Percentiles rank a stretch among this genome's conserved stretches.
Conservation (phyloP, 2,113 vertebrate species). For the Pelvicachromis taeniatus region DNA sequence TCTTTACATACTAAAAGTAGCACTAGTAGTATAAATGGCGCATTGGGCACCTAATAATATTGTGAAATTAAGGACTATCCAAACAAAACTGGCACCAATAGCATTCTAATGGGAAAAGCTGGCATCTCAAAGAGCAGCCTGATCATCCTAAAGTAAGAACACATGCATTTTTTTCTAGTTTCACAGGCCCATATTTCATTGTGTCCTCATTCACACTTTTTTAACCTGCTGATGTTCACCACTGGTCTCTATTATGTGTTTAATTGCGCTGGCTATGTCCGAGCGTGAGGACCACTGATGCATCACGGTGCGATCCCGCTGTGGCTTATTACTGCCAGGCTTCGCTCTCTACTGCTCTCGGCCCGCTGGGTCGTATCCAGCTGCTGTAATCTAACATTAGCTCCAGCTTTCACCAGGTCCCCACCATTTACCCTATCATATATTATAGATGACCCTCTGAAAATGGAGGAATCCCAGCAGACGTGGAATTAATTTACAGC, state of each 20-base stretch:
- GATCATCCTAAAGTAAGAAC: background rate
- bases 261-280: slow-evolving; percentile 53
- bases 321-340: slow-evolving; percentile 65
- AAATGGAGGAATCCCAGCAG: slow-evolving; percentile 58
- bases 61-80: background rate
- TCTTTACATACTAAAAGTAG: background rate
- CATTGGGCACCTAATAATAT: background rate
- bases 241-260: slow-evolving; percentile 29
- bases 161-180: background rate
- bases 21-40: background rate
- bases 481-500: slow-evolving; percentile 61
- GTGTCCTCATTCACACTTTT: background rate
- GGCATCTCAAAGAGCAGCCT: background rate
- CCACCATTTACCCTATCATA: slow-evolving; percentile 63
- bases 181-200: background rate
- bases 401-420: slow-evolving; percentile 44
- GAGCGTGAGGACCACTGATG: slow-evolving; percentile 31
- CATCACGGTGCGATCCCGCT: slow-evolving; percentile 51
- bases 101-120: background rate
- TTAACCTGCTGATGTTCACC: slow-evolving; percentile 9
- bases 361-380: slow-evolving; percentile 65
- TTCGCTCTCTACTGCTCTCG: slow-evolving; percentile 45
- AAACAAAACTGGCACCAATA: background rate
- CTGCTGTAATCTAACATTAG: slow-evolving; percentile 58
- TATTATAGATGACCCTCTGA: slow-evolving; percentile 62